Conservation (phyloP, 2,888 invertebrate species). For the Apotomis turbidana region DNA sequence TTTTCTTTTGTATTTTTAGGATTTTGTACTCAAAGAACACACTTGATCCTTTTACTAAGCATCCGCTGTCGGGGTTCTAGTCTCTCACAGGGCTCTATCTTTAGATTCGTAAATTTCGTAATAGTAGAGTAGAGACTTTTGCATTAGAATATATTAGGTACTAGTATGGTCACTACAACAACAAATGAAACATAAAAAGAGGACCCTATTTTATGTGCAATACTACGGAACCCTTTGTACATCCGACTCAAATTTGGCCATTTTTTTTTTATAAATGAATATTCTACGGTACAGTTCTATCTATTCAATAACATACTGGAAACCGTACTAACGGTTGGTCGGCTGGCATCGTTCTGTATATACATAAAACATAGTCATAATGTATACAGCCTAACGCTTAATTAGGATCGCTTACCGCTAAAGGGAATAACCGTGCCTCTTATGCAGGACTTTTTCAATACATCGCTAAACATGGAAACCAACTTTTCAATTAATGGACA, state of each 20-base stretch:
- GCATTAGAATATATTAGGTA: too few relatives aligned
- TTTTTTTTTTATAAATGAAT: background rate
- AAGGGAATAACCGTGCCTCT: background rate
- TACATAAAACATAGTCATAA: background rate
- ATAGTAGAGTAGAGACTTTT: too few relatives aligned
- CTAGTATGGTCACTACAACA: too few relatives aligned
- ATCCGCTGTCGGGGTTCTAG: too few relatives aligned
- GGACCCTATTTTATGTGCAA: too few relatives aligned
- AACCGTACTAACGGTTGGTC: background rate
- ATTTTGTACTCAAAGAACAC: too few relatives aligned
- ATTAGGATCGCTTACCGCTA: background rate
- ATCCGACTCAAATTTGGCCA: background rate
- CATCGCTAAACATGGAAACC: background rate
- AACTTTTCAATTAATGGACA: background rate
- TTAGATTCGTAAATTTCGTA: too few relatives aligned
- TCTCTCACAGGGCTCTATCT: too few relatives aligned
- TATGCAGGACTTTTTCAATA: background rate
- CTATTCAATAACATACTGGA: background rate
- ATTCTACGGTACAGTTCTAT: constrained; percentile 9
- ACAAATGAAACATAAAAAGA: too few relatives aligned
- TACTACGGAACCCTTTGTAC: too few relatives aligned
- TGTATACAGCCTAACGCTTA: background rate
- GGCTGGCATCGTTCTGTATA: constrained; percentile 19
- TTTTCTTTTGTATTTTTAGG: background rate
- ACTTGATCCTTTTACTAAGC: too few relatives aligned